A percentile compares a stretch with the other conserved stretches of the same genome.
phyloP scores from a whole-genome alignment of 30 jellyfish, hydroid and myxozoan genomes.

The Turritopsis dohrnii region DNA sequence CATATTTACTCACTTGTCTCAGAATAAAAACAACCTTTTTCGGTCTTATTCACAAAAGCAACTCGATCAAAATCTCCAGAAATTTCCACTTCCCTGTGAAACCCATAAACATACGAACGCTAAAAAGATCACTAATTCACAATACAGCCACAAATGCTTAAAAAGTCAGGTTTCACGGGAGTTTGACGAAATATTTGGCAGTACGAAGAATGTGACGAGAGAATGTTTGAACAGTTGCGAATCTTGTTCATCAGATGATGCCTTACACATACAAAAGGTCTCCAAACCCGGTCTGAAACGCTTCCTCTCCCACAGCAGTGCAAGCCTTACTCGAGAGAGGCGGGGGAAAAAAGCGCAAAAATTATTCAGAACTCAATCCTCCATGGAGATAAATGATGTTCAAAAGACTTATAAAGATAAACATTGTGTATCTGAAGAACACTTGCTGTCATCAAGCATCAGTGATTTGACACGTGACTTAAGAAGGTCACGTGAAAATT shows the following conservation, averaged over 20 bases:
- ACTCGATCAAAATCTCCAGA: not conserved
- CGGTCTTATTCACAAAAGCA: not conserved
- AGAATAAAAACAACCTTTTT: not conserved
- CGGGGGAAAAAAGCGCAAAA: not conserved
- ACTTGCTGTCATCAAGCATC: not conserved
- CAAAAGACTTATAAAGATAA: not conserved
- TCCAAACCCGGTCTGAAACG: not conserved
- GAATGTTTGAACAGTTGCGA: not conserved
- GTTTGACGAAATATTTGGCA: constrained; percentile 11
- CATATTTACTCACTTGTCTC: not conserved
- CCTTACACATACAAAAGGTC: not conserved
- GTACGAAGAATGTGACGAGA: not conserved
- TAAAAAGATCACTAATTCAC: not conserved
- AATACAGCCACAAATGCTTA: not conserved
- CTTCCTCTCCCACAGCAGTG: not conserved
- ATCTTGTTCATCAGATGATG: constrained; percentile 1
- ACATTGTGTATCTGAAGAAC: not conserved
- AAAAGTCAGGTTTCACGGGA: not conserved
- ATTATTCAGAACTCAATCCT: not conserved
- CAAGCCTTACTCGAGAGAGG: not conserved
- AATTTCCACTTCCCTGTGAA: not conserved
- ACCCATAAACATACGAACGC: not conserved
- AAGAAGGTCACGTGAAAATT: not conserved
- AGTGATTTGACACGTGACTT: not conserved
- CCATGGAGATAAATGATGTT: not conserved